Evolutionary conservation across 2,797 vertebrate species (phyloP).

Genomic region (Protosalanx chinensis): DNA sequence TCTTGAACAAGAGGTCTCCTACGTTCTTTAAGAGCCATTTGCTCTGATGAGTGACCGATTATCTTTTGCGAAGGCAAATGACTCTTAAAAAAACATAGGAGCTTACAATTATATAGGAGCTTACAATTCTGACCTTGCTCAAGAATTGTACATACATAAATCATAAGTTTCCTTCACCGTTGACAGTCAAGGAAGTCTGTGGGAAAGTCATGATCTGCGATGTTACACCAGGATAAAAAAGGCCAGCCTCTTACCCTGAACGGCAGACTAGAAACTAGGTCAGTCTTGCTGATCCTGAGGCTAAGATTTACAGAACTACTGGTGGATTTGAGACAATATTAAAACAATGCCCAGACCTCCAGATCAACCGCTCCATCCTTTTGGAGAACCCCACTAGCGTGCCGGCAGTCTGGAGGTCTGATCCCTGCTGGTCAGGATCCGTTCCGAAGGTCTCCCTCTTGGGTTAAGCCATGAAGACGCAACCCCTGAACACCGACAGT

Average conservation of each 20-base stretch:
- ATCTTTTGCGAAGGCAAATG: no score
- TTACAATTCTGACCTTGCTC: no score
- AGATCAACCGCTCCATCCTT: no score
- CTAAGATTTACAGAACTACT: not conserved
- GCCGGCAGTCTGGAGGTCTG: not conserved
- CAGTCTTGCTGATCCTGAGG: not conserved
- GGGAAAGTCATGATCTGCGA: not conserved
- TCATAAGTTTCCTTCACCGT: no score
- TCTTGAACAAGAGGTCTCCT: no score
- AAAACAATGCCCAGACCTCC: no score
- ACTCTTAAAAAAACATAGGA: no score
- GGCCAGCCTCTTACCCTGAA: not conserved
- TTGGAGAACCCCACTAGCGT: not conserved
- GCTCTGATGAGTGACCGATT: no score
- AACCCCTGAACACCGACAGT: slow-evolving; percentile 11
- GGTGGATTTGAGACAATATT: not conserved
- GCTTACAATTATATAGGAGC: no score
- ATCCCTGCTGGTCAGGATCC: not conserved
- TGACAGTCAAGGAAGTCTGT: not conserved
- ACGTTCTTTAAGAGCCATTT: no score
- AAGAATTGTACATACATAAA: no score
- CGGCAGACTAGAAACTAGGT: not conserved
- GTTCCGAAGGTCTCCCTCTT: not conserved
- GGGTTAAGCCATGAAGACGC: no score
- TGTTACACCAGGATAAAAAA: not conserved